Base-by-base conservation (phyloP, 1,140 invertebrate species). In the Lepeophtheirus salmonis region DNA sequence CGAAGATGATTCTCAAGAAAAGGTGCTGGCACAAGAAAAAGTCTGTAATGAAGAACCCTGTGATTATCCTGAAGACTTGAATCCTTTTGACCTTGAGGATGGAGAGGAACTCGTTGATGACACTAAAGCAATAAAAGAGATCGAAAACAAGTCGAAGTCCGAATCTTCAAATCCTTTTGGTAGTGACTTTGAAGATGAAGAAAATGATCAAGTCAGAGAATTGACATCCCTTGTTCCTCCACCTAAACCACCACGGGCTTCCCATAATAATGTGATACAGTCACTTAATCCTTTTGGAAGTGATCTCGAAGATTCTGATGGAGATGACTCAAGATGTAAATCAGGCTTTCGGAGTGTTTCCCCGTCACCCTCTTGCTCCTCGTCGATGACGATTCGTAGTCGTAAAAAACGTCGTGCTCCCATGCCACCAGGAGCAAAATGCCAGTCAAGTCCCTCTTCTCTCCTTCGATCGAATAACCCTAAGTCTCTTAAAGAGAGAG, bases 31-130 rank as follows among this genome's bases (percentile, higher is more conserved):
- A n/a, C n/a, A n/a, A n/a, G n/a, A n/a, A n/a, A n/a, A n/a, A n/a
- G n/a, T n/a, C n/a, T n/a, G n/a, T n/a, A n/a, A n/a, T n/a, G n/a
- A n/a, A n/a, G n/a, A n/a, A n/a, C n/a, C n/a, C n/a, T n/a, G n/a
- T 48, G 68, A 76, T 23, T 88, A 89, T 73, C 85, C 85, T 0
- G 76, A 79, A 51, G 77, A 82, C 64, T 71, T 88, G 54, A 89
- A 89, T 76, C 86, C 86, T 2, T 74, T 74, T 63, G 71, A 66
- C 14, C 66, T 68, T 50, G 71, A 71, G 21, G 67, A 67, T 25
- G 67, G 26, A 50, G 49, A 14, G 25, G n/a, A 57, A 12, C 22
- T 17, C 23, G 20, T 3, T 22, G 18, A 16, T 23, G 10, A 55
- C 26, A 17, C 41, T 21, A 50, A 23, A 74, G 72, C 63, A 77